Percentiles rank a stretch among this genome's conserved stretches.
phyloP scores from a whole-genome alignment of 2,888 invertebrate species.

The Aphidius colemani region DNA sequence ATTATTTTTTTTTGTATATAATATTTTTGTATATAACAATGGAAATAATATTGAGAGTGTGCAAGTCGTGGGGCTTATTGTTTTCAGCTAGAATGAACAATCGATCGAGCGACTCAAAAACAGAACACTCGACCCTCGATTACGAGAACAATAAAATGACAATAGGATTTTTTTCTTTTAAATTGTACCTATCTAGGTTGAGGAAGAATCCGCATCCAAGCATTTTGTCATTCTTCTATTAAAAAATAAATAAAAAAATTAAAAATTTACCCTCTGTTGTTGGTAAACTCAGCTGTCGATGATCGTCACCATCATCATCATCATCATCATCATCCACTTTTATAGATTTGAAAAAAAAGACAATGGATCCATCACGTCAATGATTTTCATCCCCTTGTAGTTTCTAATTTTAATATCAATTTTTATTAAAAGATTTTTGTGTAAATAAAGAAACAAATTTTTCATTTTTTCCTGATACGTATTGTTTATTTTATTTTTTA shows the following conservation, averaged over 20 bases:
- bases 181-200: conserved; percentile 10
- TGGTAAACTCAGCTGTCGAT: conserved; percentile 17
- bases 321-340: not conserved
- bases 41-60: not conserved
- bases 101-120: conserved; percentile 31
- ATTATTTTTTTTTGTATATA: not conserved
- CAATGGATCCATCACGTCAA: too few relatives aligned
- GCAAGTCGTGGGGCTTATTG: conserved; percentile 17
- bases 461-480: conserved; percentile 52
- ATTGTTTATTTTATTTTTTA: conserved; percentile 46
- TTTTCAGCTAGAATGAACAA: conserved; percentile 28
- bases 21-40: conserved; percentile 4
- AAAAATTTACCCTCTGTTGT: conserved; percentile 12
- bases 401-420: not conserved
- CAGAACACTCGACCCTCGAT: conserved; percentile 30
- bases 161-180: conserved; percentile 26
- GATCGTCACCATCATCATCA: conserved; percentile 9
- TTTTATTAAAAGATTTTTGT: not conserved
- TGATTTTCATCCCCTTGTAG: too few relatives aligned
- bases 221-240: too few relatives aligned
- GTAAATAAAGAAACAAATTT: conserved; percentile 6
- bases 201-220: conserved; percentile 23
- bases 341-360: too few relatives aligned
- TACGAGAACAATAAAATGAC: conserved; percentile 28
- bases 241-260: not conserved